phyloP scores from a whole-genome alignment of 2,888 invertebrate genomes.

The Diploptera punctata region DNA sequence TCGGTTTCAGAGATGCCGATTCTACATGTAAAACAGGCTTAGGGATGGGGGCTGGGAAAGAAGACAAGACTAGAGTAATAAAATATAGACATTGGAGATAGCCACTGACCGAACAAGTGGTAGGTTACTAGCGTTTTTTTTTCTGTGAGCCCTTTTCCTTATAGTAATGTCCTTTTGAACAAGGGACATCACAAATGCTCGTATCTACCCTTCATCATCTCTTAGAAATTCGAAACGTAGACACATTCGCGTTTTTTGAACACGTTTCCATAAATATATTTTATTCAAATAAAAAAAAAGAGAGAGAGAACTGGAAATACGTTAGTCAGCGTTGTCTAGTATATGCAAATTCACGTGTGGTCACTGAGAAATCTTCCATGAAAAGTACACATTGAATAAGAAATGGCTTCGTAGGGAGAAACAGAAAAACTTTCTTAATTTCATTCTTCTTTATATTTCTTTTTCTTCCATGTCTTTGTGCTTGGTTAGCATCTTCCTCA shows the following conservation, averaged over 20 bases:
- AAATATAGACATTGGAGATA: background rate
- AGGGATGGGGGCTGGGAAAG: background rate
- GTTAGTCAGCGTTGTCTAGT: background rate
- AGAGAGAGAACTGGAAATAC: too few species aligned
- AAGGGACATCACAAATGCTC: too few species aligned
- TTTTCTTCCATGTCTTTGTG: background rate
- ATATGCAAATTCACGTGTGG: background rate
- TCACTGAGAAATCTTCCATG: background rate
- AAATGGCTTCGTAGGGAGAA: background rate
- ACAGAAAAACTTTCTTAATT: constrained; percentile 17
- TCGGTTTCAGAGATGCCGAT: background rate
- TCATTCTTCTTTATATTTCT: background rate
- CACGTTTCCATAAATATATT: too few species aligned
- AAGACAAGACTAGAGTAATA: background rate
- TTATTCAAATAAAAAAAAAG: too few species aligned
- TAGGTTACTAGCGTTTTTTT: background rate
- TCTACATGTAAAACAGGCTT: background rate
- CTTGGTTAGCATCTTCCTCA: background rate
- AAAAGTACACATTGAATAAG: background rate
- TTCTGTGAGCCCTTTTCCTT: too few species aligned
- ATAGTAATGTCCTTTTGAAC: too few species aligned
- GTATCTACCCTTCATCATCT: too few species aligned
- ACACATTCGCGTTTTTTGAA: too few species aligned
- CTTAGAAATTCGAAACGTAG: too few species aligned
- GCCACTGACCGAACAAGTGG: background rate